Conservation (phyloP, 2,113 vertebrate genomes). For the Pangasianodon hypophthalmus region DNA sequence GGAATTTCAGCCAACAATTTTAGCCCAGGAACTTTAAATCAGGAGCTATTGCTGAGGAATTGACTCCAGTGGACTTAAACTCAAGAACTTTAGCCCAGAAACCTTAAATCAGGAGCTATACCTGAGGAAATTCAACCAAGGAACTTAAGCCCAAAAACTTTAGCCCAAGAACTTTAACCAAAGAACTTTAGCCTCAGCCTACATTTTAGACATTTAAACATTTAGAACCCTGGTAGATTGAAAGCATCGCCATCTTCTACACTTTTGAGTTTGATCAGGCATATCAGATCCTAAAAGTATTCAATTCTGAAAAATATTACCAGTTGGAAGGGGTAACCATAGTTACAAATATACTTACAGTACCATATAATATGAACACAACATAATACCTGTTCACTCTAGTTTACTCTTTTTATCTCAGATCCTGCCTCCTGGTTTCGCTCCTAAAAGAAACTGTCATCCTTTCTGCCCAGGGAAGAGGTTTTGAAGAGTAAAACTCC, state of each 20-base stretch:
- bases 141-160: neutral
- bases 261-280: neutral
- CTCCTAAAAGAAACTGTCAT: neutral
- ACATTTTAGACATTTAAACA: neutral
- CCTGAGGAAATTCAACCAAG: neutral
- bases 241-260: neutral
- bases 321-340: neutral
- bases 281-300: neutral
- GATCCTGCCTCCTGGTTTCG: neutral
- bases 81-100: neutral
- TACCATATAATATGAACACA: neutral
- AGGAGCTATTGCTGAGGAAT: neutral
- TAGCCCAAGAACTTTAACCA: neutral
- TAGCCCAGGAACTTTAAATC: neutral
- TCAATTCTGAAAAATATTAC: neutral
- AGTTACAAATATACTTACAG: neutral
- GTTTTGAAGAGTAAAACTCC: neutral
- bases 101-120: neutral
- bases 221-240: neutral
- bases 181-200: neutral
- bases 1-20: neutral
- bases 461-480: neutral
- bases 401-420: neutral
- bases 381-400: neutral
- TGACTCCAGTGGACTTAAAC: neutral